These are phyloP conservation scores for Sycophila sp. DNA, from an alignment of 1,140 invertebrate genomes.

Conservation along the genomic window DNA sequence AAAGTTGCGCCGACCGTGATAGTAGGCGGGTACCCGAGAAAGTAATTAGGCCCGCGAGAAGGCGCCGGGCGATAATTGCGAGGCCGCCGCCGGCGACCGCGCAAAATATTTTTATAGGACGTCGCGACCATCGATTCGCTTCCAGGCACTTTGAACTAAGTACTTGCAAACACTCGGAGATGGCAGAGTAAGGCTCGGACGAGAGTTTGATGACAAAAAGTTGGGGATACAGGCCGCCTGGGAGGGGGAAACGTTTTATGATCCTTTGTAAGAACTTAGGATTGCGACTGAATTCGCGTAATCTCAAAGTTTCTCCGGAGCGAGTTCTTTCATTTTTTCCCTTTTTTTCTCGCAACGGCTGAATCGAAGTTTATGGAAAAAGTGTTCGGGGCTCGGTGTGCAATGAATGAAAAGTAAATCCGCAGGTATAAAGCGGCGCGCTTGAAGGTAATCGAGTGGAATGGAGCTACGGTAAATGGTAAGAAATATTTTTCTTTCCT, in stretches of 20 bases:
- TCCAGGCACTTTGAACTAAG: not conserved
- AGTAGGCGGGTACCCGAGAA: constrained; percentile 38
- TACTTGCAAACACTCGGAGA: constrained; percentile 22
- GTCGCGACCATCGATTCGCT: not conserved
- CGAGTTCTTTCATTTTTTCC: too few species aligned
- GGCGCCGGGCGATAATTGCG: constrained; percentile 44
- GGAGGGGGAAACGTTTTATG: not conserved
- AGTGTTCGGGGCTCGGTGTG: too few species aligned
- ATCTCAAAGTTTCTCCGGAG: not conserved
- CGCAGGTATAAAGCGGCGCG: not conserved
- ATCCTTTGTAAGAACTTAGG: not conserved
- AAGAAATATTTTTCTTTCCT: too few species aligned
- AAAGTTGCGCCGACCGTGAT: constrained; percentile 10
- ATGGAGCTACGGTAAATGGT: not conserved
- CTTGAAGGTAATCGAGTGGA: not conserved
- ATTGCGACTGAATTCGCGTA: not conserved
- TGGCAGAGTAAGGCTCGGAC: not conserved
- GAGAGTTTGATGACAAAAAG: constrained; percentile 9
- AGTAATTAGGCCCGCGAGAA: constrained; percentile 50
- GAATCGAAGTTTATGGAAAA: not conserved
- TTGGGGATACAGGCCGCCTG: not conserved
- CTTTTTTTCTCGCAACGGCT: not conserved
- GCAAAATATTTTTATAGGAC: constrained; percentile 21
- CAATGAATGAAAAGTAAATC: not conserved
- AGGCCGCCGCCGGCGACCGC: not conserved